phyloP scores from a whole-genome alignment of 2,113 vertebrate genomes.

The Seriola aureovittata region DNA sequence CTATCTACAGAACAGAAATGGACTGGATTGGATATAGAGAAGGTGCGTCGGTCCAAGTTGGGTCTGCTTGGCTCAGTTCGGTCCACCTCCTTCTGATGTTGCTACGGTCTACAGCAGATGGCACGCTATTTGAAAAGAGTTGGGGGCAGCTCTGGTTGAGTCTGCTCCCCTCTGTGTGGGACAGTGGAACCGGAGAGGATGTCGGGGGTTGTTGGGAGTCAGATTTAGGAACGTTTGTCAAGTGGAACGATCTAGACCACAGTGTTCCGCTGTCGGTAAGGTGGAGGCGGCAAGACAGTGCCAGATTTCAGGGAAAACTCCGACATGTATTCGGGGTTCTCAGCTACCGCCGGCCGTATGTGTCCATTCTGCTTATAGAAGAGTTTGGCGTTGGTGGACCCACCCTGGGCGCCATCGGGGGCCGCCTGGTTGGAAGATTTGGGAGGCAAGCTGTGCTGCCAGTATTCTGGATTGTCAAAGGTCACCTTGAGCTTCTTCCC shows the following conservation, averaged over 20 bases:
- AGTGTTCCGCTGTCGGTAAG: conserved; percentile 98
- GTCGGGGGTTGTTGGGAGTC: conserved; percentile 53
- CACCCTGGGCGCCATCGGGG: conserved; percentile 85
- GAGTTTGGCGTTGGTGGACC: conserved; percentile 93
- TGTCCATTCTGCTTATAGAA: conserved; percentile 98
- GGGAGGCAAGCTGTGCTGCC: conserved; percentile 96
- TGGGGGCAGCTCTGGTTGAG: conserved; percentile 23
- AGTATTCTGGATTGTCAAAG: conserved; percentile 99
- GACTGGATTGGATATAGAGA: conserved; percentile 45
- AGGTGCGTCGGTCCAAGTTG: conserved; percentile 35
- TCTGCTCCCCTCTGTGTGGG: conserved; percentile 32
- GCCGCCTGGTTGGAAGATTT: conserved; percentile 88
- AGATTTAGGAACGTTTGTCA: conserved; percentile 32
- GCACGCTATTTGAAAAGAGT: conserved; percentile 39
- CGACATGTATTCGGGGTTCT: conserved; percentile 96
- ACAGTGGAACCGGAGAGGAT: conserved; percentile 61
- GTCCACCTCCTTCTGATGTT: conserved; percentile 54
- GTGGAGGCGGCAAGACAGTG: conserved; percentile 93
- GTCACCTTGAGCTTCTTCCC: conserved; percentile 95
- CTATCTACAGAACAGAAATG: conserved; percentile 75
- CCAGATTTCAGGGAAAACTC: conserved; percentile 95
- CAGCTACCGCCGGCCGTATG: conserved; percentile 92
- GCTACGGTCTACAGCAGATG: conserved; percentile 72
- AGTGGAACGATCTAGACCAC: conserved; percentile 88
- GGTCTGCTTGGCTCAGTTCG: conserved; percentile 31